phyloP scores from a whole-genome alignment of 1,140 invertebrate genomes.

The Nebria ingens region DNA sequence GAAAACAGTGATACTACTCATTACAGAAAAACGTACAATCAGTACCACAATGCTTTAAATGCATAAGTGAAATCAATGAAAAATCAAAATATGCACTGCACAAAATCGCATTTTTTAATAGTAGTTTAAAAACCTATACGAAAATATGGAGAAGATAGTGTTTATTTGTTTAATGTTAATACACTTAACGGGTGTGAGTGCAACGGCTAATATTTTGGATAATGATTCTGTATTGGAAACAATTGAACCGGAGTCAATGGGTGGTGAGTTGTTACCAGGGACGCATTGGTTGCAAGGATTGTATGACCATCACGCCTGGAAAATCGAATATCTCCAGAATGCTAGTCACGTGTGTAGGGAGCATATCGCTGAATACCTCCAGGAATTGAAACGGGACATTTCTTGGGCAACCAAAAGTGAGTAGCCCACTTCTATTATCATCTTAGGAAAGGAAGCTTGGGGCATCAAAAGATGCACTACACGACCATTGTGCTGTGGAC shows the following conservation, averaged over 20 bases:
- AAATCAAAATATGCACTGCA: no score
- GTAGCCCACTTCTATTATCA: no score
- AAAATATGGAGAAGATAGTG: neutral
- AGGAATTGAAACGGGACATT: slow-evolving; percentile 43
- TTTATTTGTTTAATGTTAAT: neutral
- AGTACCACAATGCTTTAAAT: no score
- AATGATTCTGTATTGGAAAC: neutral
- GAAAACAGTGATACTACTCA: no score
- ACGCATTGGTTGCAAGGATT: slow-evolving; percentile 53
- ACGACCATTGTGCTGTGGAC: no score
- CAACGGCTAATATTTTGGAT: neutral
- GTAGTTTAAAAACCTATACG: no score
- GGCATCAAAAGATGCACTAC: no score
- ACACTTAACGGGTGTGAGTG: neutral
- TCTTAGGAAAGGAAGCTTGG: no score
- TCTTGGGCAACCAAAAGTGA: slow-evolving; percentile 62
- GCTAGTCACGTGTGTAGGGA: slow-evolving; percentile 41
- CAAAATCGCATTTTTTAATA: no score
- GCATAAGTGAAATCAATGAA: no score
- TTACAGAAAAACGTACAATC: no score
- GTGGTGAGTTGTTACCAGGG: slow-evolving; percentile 22
- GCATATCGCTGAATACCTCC: slow-evolving; percentile 45
- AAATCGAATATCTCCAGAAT: slow-evolving; percentile 28
- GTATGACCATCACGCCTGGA: slow-evolving; percentile 56
- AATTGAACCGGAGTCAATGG: neutral